Evolutionary conservation across 2,113 vertebrate species (phyloP).

Genomic region (Lophotis ruficrista): DNA sequence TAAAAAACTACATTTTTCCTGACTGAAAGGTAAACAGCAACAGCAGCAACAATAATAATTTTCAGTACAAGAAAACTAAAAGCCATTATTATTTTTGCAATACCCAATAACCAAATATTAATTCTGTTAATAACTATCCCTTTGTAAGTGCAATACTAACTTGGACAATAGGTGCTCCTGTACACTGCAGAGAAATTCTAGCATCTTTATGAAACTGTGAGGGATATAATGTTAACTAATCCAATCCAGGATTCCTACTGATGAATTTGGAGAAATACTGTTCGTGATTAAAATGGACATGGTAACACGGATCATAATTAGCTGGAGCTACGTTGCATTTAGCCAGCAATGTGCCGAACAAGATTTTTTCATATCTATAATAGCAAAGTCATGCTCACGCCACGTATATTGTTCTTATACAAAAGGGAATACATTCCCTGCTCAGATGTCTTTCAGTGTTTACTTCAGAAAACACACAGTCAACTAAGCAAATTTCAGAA

Average conservation of each 20-base stretch:
- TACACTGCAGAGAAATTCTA: not conserved
- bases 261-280: not conserved
- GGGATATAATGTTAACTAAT: not conserved
- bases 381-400: not conserved
- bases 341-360: fast-evolving
- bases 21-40: not conserved
- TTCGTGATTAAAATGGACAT: not conserved
- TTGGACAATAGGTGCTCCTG: not conserved
- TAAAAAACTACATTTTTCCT: not conserved
- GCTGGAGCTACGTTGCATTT: not conserved
- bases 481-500: conserved; percentile 9
- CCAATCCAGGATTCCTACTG: not conserved
- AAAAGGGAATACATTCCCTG: not conserved
- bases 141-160: not conserved
- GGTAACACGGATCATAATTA: not conserved
- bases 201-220: not conserved
- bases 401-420: not conserved
- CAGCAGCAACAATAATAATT: not conserved
- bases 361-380: not conserved
- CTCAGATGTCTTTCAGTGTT: not conserved
- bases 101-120: not conserved
- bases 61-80: not conserved
- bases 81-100: not conserved
- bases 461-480: not conserved
- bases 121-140: not conserved